Percentiles rank a stretch among this genome's conserved stretches.
These are phyloP conservation scores for Drymodes brunneopygia DNA, from an alignment of 2,113 vertebrate genomes.

Conservation along the genomic window DNA sequence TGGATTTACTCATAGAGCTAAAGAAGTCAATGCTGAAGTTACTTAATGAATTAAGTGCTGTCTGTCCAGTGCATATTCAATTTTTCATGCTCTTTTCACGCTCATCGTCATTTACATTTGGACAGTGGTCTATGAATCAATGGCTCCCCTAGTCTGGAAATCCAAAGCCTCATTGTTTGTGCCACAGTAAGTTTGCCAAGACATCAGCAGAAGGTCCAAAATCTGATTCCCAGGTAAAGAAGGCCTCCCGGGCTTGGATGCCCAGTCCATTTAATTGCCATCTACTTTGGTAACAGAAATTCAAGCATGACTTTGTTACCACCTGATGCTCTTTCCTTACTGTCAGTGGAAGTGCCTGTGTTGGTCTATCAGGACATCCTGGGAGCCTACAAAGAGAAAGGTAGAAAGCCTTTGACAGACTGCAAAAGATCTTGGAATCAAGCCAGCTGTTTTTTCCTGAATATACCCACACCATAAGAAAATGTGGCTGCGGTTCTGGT, in stretches of 20 bases:
- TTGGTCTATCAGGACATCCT: neutral
- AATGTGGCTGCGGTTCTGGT: neutral
- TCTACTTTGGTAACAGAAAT: neutral
- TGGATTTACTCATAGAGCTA: neutral
- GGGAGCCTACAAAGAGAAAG: neutral
- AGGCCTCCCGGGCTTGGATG: neutral
- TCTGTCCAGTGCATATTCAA: neutral
- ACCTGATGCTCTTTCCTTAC: neutral
- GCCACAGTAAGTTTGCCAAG: neutral
- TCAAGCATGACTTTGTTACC: neutral
- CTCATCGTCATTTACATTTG: neutral
- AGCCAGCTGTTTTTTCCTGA: neutral
- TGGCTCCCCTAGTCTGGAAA: neutral
- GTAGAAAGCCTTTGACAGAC: neutral
- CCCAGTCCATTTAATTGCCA: neutral
- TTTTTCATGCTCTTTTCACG: neutral
- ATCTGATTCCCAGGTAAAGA: neutral
- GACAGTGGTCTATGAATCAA: neutral
- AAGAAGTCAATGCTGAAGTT: neutral
- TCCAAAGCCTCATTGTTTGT: neutral
- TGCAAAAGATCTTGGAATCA: neutral
- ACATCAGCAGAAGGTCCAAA: neutral
- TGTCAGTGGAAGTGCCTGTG: neutral
- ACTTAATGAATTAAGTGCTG: neutral
- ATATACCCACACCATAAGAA: neutral